Percentiles rank a stretch among this genome's conserved stretches.
Evolutionary conservation across 2,113 vertebrate species (phyloP).

Genomic region (Amphiprion percula): DNA sequence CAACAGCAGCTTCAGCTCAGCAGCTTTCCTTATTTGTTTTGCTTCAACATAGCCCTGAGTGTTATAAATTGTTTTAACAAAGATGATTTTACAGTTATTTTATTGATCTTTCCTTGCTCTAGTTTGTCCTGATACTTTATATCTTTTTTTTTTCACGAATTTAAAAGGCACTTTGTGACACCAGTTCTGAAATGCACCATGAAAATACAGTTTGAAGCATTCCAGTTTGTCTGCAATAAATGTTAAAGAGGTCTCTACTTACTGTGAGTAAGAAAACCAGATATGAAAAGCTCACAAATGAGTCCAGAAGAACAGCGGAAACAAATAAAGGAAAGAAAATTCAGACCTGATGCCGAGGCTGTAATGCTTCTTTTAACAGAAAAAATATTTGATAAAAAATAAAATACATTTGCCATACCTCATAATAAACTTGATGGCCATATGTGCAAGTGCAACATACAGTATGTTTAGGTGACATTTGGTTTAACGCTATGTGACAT

Average conservation of each 20-base stretch:
- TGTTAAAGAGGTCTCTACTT: neutral
- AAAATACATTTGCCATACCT: slow-evolving; percentile 10
- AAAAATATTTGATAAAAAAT: neutral
- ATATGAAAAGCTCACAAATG: slow-evolving; percentile 9
- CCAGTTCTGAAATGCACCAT: neutral
- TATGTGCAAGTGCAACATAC: slow-evolving; percentile 13
- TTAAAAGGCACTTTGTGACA: neutral
- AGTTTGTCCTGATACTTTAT: neutral
- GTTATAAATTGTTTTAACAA: neutral
- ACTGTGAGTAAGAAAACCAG: neutral
- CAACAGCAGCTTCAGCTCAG: slow-evolving; percentile 21
- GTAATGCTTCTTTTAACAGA: neutral
- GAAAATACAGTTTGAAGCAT: neutral
- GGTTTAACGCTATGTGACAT: neutral
- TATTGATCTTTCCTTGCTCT: neutral
- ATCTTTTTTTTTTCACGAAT: neutral
- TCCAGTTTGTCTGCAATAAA: neutral
- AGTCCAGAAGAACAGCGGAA: slow-evolving; percentile 10
- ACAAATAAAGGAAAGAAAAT: slow-evolving; percentile 21
- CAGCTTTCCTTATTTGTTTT: slow-evolving; percentile 4
- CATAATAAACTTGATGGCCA: slow-evolving; percentile 6
- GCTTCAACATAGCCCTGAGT: neutral
- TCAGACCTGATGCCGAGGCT: neutral
- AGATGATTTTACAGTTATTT: neutral
- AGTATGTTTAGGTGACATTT: slow-evolving; percentile 9